Base-by-base conservation (phyloP, 2,797 vertebrate species). In the Pseudomugil gertrudae region DNA sequence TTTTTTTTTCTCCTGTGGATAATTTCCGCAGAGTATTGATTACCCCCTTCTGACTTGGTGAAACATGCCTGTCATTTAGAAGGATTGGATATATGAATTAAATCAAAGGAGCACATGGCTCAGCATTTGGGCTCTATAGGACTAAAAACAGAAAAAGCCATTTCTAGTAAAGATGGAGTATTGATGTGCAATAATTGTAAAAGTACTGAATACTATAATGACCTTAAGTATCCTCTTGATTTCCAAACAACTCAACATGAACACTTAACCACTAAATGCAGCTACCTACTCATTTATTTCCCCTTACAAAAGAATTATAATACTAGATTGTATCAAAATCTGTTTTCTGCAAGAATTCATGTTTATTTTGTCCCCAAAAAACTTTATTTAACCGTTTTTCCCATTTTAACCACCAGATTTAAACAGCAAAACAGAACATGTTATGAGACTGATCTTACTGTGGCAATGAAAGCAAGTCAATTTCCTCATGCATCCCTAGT, bases 1-100 rank as follows among this genome's bases (percentile, higher is more conserved):
- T 3, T 9, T 2, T 60, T 72, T 83, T 36, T 48, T 57, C 70
- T 53, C 19, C 19, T 9, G 43, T 66, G 66, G 66, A 80, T 55
- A 68, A 69, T 84, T 83, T 84, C 78, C 73, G 80, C 77, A 24
- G 32, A 0, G 17, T 72, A 86, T 83, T 76, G 86, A 87, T 86
- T 67, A 57, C 45, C 0, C 4, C 68, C 64, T 33, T 50, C 53
- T 4, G 11, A 35, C 55, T 57, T 30, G 36, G 63, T 63, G 56
- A 78, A 63, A 76, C 76, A 40, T 29, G 70, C 33, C 74, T 64
- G 77, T 81, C 78, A 79, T 72, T 83, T 61, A 47, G 57, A 63
- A 62, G 55, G 64, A 72, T 60, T 56, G 73, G 50, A 69, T 29
- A 40, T 58, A 50, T 45, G 36, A 74, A 61, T 66, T 78, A 66